phyloP scores from a whole-genome alignment of 2,113 vertebrate species.

The Hippolais icterina region DNA sequence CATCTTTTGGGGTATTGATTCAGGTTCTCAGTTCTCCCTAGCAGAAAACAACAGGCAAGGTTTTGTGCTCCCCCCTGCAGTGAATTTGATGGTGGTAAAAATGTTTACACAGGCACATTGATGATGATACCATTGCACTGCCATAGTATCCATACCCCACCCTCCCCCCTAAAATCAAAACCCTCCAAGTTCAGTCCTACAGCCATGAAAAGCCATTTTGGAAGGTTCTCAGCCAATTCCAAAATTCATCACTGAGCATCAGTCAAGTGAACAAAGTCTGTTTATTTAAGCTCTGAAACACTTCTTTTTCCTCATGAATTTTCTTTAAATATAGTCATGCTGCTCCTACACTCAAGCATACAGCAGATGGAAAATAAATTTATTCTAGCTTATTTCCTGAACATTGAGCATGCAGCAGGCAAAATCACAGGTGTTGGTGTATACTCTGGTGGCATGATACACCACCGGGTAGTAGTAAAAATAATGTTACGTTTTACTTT shows the following conservation, averaged over 20 bases:
- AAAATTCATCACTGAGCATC: not conserved
- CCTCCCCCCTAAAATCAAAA: not conserved
- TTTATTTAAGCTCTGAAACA: not conserved
- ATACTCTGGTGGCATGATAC: not conserved
- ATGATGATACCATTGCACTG: not conserved
- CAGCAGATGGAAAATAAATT: not conserved
- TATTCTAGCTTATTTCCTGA: not conserved
- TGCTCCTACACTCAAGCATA: not conserved
- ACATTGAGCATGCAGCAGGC: not conserved
- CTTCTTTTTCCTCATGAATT: not conserved
- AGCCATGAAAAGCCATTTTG: not conserved
- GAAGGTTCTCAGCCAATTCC: not conserved
- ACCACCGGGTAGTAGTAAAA: not conserved
- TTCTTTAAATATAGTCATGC: not conserved
- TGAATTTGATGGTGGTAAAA: not conserved
- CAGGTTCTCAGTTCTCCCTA: not conserved
- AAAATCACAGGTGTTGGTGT: not conserved
- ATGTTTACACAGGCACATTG: rapidly evolving
- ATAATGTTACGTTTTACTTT: not conserved
- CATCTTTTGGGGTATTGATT: not conserved
- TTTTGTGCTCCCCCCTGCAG: not conserved
- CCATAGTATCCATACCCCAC: not conserved
- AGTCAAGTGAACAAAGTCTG: not conserved
- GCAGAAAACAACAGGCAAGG: not conserved
- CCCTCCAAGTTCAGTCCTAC: not conserved